Conservation (phyloP, 1,140 invertebrate species). For the Drosophila albomicans region DNA sequence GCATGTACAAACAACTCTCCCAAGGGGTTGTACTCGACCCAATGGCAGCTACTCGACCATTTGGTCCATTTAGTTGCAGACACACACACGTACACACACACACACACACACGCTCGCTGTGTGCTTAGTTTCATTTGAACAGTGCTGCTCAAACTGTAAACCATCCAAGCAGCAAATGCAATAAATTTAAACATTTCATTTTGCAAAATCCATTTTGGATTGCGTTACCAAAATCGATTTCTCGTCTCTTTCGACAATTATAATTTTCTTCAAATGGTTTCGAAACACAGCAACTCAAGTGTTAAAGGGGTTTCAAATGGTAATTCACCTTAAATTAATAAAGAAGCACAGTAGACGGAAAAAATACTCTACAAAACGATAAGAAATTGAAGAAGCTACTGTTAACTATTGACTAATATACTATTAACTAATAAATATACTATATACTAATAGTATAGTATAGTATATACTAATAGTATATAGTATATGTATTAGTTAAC, state of each 20-base stretch:
- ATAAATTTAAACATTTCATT: conserved; percentile 49
- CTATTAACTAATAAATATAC: too few relatives aligned
- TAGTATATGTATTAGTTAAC: too few relatives aligned
- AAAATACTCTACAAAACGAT: not conserved
- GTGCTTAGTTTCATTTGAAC: conserved; percentile 64
- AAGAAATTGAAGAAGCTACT: too few relatives aligned
- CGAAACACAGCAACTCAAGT: conserved; percentile 8
- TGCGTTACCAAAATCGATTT: conserved; percentile 29
- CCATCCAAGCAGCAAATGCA: conserved; percentile 44
- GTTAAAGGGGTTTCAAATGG: conserved; percentile 4
- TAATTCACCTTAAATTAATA: not conserved
- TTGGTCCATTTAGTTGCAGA: conserved; percentile 75
- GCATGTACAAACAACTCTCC: conserved; percentile 71
- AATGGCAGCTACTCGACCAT: conserved; percentile 79
- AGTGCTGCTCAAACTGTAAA: conserved; percentile 68
- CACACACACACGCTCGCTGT: conserved; percentile 28
- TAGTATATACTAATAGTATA: too few relatives aligned
- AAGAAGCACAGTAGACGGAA: not conserved
- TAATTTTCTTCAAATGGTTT: conserved; percentile 5
- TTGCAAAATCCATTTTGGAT: conserved; percentile 25
- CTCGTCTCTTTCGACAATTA: conserved; percentile 14
- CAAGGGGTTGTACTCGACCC: conserved; percentile 60
- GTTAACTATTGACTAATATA: too few relatives aligned
- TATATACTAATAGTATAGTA: too few relatives aligned
- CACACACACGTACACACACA: conserved; percentile 7